phyloP scores from a whole-genome alignment of 1,140 invertebrate genomes.

The Paraescarpia echinospica region DNA sequence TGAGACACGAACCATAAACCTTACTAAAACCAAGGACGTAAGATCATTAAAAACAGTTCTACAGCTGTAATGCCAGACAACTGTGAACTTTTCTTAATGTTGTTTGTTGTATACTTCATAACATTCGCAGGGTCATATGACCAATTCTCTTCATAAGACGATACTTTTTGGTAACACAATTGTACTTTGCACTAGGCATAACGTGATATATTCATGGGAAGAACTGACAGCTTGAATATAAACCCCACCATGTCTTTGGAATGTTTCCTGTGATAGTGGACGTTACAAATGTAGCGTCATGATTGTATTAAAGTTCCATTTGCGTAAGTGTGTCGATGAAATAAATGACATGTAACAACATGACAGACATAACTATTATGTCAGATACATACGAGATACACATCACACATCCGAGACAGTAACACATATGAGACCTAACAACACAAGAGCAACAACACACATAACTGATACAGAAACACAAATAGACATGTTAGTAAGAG shows the following conservation, averaged over 20 bases:
- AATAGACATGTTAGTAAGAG: no score
- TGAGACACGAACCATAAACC: background rate
- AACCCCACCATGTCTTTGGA: background rate
- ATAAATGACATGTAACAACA: background rate
- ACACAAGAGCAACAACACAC: background rate
- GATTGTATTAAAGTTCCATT: background rate
- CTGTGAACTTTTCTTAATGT: background rate
- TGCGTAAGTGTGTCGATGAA: background rate
- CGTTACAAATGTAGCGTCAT: background rate
- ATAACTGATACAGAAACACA: no score
- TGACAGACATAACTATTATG: background rate
- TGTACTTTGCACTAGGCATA: no score
- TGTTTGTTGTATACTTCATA: background rate
- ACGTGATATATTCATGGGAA: background rate
- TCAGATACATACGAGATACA: background rate
- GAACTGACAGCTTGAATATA: background rate
- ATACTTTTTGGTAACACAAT: background rate
- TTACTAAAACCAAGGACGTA: no score
- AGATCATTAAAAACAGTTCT: background rate
- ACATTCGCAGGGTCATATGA: background rate
- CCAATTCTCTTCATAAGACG: background rate
- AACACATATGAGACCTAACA: background rate
- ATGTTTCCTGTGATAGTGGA: background rate
- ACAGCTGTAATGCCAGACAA: background rate
- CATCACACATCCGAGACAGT: background rate